These are phyloP conservation scores for Iphiclides podalirius DNA, from an alignment of 2,888 invertebrate species.

Conservation along the genomic window DNA sequence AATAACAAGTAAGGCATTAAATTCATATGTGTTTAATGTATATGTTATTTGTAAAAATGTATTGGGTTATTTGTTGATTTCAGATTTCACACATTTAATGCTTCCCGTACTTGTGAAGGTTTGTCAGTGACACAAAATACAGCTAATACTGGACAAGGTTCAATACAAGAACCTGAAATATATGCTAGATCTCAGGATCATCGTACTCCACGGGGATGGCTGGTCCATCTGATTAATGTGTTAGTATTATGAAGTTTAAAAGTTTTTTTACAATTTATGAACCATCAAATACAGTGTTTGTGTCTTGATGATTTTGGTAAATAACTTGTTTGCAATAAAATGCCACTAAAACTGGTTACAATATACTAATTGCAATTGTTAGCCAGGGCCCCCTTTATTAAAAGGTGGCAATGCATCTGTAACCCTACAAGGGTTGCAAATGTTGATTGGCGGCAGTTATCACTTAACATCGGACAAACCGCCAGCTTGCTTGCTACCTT, in stretches of 20 bases:
- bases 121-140: constrained; percentile 45
- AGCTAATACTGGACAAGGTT: constrained; percentile 76
- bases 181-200: constrained; percentile 89
- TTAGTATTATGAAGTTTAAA: constrained; percentile 43
- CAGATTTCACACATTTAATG: constrained; percentile 93
- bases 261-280: too few relatives aligned
- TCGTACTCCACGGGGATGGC: constrained; percentile 95
- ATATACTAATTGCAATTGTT: too few relatives aligned
- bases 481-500: too few relatives aligned
- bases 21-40: too few relatives aligned
- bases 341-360: too few relatives aligned
- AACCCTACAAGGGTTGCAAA: too few relatives aligned
- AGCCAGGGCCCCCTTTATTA: too few relatives aligned
- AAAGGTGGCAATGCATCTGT: too few relatives aligned
- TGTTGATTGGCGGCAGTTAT: too few relatives aligned
- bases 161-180: constrained; percentile 65
- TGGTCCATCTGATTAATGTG: constrained; percentile 96
- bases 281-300: background rate
- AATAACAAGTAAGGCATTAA: constrained; percentile 95
- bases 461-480: too few relatives aligned
- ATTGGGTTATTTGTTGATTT: constrained; percentile 32
- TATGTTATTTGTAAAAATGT: constrained; percentile 5
- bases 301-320: background rate
- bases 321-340: too few relatives aligned
- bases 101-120: constrained; percentile 87